Evolutionary conservation across 2,113 vertebrate species (phyloP), one percentile per base, ranked within the genome.

Genomic region (Melospiza georgiana): DNA sequence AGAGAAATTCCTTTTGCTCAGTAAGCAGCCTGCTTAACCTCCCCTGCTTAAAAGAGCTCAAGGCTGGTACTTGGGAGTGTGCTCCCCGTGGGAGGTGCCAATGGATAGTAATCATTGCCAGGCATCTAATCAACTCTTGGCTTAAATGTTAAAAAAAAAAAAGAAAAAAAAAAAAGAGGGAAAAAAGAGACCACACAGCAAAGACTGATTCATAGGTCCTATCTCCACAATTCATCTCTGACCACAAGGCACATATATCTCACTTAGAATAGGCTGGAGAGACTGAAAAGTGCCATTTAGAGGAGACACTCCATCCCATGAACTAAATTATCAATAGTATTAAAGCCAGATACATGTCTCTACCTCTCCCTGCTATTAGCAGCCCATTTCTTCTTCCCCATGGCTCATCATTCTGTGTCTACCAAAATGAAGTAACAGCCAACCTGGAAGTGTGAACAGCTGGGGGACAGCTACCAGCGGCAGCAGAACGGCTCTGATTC

Each of bases 261-360:
- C 85, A 96, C 84, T 94, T 94, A 92, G 62, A 93, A 94, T 11
- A 94, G 89, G 80, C 66, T 92, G 66, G 55, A 87, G 86, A 94
- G 94, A 96, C 88, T 94, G 93, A 95, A 69, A 93, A 96, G 86
- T 92, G 88, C 87, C 88, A 94, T 96, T 92, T 93, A 86, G 85
- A 72, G 92, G 54, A 94, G 76, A 78, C 65, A 75, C 90, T 81
- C 63, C 76, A 95, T 84, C 44, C 92, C 66, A 39, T 54, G 80
- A 96, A 92, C 94, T 84, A 95, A 94, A 86, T 95, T 96, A 96
- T 72, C 94, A 93, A 92, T 79, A 90, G 90, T 61, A 93, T 76
- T 93, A 93, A 89, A 81, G 76, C 41, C 88, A 93, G 73, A 96
- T 69, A 84, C 90, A 85, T 63, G 86, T 84, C 65, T 93, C 69